These are phyloP conservation scores for Mystacides longicornis DNA, from an alignment of 2,888 invertebrate genomes.

Conservation along the genomic window DNA sequence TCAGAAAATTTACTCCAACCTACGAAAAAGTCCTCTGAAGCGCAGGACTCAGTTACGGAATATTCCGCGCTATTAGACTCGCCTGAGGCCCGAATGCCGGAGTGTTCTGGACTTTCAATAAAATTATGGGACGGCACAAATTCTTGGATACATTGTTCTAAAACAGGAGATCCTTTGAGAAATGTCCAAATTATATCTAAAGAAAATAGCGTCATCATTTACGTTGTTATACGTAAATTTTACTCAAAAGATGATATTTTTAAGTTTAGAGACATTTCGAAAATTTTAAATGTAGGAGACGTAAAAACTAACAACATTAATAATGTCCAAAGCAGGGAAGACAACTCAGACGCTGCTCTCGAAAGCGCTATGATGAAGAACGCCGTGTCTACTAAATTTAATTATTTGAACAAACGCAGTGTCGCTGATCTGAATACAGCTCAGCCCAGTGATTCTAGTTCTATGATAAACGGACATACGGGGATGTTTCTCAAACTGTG, in stretches of 20 bases:
- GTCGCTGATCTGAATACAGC: constrained; percentile 7
- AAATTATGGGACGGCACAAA: constrained; percentile 51
- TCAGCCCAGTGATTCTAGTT: constrained; percentile 1
- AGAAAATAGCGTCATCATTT: constrained; percentile 47
- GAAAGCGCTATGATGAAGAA: constrained; percentile 13
- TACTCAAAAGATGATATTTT: constrained; percentile 8
- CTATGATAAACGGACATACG: constrained; percentile 27
- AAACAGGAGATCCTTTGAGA: constrained; percentile 48
- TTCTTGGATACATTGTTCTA: constrained; percentile 54
- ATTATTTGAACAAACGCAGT: constrained; percentile 1
- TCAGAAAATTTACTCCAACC: constrained; percentile 9
- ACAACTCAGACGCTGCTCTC: neutral
- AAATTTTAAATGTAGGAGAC: constrained; percentile 7
- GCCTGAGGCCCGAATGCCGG: constrained; percentile 27
- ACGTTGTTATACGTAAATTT: constrained; percentile 32
- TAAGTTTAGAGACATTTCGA: constrained; percentile 11
- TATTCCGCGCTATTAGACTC: constrained; percentile 18
- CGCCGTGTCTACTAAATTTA: constrained; percentile 4
- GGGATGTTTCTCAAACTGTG: constrained; percentile 53
- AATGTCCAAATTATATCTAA: constrained; percentile 55
- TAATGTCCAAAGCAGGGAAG: constrained; percentile 5
- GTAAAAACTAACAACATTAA: constrained; percentile 6
- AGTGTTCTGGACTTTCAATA: constrained; percentile 51
- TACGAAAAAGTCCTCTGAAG: constrained; percentile 5
- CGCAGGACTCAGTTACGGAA: constrained; percentile 29